Conservation (phyloP, 2,797 vertebrate genomes). For the Sebastes minor region DNA sequence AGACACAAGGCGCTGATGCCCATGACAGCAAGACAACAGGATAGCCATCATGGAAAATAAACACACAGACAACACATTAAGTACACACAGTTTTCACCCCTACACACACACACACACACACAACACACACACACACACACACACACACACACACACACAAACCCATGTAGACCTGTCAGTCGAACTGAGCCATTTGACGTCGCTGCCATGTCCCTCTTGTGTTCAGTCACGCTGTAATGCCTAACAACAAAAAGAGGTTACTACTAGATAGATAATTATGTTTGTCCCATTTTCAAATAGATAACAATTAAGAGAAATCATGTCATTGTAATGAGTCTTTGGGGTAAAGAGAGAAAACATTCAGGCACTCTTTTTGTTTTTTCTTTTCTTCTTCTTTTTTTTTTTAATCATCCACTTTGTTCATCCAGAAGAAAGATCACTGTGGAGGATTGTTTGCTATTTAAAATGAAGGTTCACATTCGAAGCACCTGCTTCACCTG, state of each 20-base stretch:
- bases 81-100: neutral
- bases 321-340: slow-evolving; percentile 24
- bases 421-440: slow-evolving; percentile 5
- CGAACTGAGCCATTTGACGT: slow-evolving; percentile 36
- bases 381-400: neutral
- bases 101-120: neutral
- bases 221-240: slow-evolving; percentile 46
- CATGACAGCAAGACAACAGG: slow-evolving; percentile 30
- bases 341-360: slow-evolving; percentile 14
- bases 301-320: slow-evolving; percentile 9
- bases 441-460: slow-evolving; percentile 6
- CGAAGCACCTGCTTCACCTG: slow-evolving; percentile 34
- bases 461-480: slow-evolving; percentile 55
- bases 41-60: slow-evolving; percentile 18
- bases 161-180: slow-evolving; percentile 21
- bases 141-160: neutral
- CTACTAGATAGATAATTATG: slow-evolving; percentile 35
- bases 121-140: neutral
- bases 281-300: slow-evolving; percentile 33
- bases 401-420: slow-evolving; percentile 1
- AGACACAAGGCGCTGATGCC: slow-evolving; percentile 17
- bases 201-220: slow-evolving; percentile 43
- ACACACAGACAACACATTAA: slow-evolving; percentile 16
- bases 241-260: slow-evolving; percentile 32
- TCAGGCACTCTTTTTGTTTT: neutral